phyloP scores from a whole-genome alignment of 1,140 invertebrate species.

The Nymphalis io region DNA sequence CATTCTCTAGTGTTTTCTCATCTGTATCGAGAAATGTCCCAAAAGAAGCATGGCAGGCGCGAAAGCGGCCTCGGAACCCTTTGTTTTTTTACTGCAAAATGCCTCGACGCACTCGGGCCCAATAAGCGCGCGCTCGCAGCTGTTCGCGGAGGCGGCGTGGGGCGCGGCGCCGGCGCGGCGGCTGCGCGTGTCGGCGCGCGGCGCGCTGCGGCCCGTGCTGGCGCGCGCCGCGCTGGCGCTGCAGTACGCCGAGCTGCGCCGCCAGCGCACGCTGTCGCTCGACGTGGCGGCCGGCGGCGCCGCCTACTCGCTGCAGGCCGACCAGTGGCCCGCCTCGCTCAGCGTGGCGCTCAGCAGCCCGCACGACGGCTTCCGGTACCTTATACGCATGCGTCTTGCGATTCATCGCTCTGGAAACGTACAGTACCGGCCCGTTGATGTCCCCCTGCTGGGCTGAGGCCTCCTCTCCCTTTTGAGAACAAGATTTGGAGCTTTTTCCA shows the following conservation, averaged over 20 bases:
- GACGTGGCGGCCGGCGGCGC: conserved; percentile 57
- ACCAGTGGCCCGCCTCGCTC: conserved; percentile 51
- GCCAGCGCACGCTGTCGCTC: conserved; percentile 47
- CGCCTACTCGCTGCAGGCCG: conserved; percentile 67
- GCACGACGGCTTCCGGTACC: not conserved
- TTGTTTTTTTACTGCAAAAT: no score
- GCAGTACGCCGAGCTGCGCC: conserved; percentile 44
- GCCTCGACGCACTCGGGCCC: no score
- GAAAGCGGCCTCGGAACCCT: no score
- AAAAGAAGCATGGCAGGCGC: not conserved
- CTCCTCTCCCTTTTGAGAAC: no score
- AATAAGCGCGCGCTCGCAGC: no score
- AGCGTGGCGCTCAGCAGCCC: conserved; percentile 51
- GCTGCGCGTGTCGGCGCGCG: conserved; percentile 69
- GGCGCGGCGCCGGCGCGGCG: conserved; percentile 72
- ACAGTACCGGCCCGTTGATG: not conserved
- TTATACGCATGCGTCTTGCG: no score
- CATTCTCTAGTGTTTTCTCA: not conserved
- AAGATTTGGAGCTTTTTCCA: no score
- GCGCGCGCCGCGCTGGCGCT: conserved; percentile 53
- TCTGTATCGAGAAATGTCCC: not conserved
- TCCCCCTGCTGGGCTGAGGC: no score
- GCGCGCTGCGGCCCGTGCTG: conserved; percentile 61
- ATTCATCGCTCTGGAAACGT: no score
- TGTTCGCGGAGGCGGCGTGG: conserved; percentile 80